Percentiles rank a stretch among this genome's conserved stretches.
phyloP scores from a whole-genome alignment of 2,113 vertebrate genomes.

The Labeo rohita region DNA sequence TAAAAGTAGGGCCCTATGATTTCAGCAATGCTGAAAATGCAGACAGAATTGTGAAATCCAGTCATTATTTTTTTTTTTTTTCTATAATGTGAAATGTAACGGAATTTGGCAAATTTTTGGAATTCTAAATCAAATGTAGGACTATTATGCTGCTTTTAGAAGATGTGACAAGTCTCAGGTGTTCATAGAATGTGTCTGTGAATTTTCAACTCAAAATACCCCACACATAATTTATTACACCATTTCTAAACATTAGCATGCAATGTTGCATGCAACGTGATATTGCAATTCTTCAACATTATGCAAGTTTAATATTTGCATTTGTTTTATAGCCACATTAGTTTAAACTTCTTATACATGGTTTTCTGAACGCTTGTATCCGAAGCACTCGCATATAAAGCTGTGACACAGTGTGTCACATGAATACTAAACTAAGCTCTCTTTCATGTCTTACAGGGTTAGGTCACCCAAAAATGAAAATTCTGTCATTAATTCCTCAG shows the following conservation, averaged over 20 bases:
- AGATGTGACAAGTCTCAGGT: neutral
- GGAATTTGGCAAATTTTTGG: neutral
- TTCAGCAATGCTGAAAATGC: neutral
- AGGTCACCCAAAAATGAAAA: too few species aligned
- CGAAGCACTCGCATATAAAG: neutral
- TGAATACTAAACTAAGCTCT: too few species aligned
- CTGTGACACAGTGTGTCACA: neutral
- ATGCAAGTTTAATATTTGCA: too few species aligned
- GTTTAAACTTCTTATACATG: too few species aligned
- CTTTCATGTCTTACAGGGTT: neutral
- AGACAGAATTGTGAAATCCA: neutral
- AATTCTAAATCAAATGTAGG: too few species aligned
- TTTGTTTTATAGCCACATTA: too few species aligned
- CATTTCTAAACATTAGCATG: too few species aligned
- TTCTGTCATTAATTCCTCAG: too few species aligned
- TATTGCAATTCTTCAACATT: too few species aligned
- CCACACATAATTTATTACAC: neutral
- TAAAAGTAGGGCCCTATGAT: neutral
- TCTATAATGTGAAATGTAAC: neutral
- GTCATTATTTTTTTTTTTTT: neutral
- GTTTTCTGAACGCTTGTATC: too few species aligned
- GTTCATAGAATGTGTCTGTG: neutral
- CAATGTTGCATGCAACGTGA: too few species aligned
- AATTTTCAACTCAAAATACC: neutral
- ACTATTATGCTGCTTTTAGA: too few species aligned